Evolutionary conservation across 2,113 vertebrate species (phyloP).

Genomic region (Crypturellus undulatus): DNA sequence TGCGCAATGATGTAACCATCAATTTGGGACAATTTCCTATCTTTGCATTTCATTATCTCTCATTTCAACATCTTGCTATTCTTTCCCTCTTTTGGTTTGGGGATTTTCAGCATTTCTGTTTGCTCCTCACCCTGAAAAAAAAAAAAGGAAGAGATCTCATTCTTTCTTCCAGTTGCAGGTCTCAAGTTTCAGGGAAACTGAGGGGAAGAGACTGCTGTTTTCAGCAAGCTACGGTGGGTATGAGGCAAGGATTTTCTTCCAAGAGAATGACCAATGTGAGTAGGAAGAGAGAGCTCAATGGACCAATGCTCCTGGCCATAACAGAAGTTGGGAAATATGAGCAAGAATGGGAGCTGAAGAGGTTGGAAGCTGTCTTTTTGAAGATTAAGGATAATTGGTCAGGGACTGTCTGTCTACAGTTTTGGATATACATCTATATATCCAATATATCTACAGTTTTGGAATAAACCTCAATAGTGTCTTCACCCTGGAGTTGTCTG

Average conservation of each 20-base stretch:
- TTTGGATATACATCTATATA: background rate
- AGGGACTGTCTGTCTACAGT: background rate
- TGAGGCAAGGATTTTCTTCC: background rate
- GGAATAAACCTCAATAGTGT: background rate
- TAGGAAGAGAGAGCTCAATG: background rate
- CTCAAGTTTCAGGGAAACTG: background rate
- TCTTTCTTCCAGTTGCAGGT: background rate
- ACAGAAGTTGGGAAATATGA: background rate
- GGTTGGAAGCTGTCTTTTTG: background rate
- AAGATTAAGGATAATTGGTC: background rate
- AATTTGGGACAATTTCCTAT: background rate
- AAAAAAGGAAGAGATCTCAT: background rate
- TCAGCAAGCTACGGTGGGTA: background rate
- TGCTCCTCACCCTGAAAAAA: background rate
- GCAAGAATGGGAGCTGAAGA: background rate
- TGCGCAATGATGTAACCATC: background rate
- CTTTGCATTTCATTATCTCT: background rate
- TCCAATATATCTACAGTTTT: background rate
- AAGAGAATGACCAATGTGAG: background rate
- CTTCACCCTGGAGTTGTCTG: background rate
- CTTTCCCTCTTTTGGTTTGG: background rate
- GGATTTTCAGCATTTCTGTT: background rate
- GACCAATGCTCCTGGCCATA: accelerated
- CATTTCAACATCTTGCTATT: background rate
- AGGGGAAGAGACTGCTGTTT: background rate